Percentiles rank a stretch among this genome's conserved stretches.
phyloP scores from a whole-genome alignment of 2,888 invertebrate genomes.

The Rosalia funebris region DNA sequence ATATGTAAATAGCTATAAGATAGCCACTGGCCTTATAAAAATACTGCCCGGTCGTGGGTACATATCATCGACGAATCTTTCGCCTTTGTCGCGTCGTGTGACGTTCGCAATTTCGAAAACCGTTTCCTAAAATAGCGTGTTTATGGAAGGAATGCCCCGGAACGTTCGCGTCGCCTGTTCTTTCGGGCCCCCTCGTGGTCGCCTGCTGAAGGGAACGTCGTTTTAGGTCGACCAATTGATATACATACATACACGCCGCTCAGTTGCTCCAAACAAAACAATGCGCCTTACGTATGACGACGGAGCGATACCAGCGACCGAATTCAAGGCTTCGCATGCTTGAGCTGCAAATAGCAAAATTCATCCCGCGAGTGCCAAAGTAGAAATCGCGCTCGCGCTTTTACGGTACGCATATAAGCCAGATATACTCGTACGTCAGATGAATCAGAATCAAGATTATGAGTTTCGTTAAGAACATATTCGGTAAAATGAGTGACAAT shows the following conservation, averaged over 20 bases:
- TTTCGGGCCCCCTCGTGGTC: too few relatives aligned
- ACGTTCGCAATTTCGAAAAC: too few relatives aligned
- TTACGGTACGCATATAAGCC: slow-evolving; percentile 29
- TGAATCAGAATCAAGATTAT: slow-evolving; percentile 44
- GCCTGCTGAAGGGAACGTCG: too few relatives aligned
- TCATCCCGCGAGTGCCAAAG: slow-evolving; percentile 50
- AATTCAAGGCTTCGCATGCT: slow-evolving; percentile 54
- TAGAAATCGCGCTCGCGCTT: slow-evolving; percentile 26
- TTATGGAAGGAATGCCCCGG: too few relatives aligned
- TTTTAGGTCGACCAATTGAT: too few relatives aligned
- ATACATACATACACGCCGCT: not conserved
- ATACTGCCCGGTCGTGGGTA: too few relatives aligned
- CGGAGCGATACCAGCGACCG: slow-evolving; percentile 34
- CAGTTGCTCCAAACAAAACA: slow-evolving; percentile 14
- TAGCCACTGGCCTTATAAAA: too few relatives aligned
- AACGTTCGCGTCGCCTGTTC: too few relatives aligned
- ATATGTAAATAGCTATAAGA: too few relatives aligned
- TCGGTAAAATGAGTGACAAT: slow-evolving; percentile 56
- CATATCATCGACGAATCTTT: too few relatives aligned
- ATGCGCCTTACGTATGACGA: slow-evolving; percentile 11
- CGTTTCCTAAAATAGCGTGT: too few relatives aligned
- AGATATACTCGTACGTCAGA: slow-evolving; percentile 35
- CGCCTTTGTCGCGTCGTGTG: too few relatives aligned
- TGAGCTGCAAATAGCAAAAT: slow-evolving; percentile 56
- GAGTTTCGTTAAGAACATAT: slow-evolving; percentile 62